phyloP scores from a whole-genome alignment of 1,140 invertebrate genomes.

The Goniozus legneri region DNA sequence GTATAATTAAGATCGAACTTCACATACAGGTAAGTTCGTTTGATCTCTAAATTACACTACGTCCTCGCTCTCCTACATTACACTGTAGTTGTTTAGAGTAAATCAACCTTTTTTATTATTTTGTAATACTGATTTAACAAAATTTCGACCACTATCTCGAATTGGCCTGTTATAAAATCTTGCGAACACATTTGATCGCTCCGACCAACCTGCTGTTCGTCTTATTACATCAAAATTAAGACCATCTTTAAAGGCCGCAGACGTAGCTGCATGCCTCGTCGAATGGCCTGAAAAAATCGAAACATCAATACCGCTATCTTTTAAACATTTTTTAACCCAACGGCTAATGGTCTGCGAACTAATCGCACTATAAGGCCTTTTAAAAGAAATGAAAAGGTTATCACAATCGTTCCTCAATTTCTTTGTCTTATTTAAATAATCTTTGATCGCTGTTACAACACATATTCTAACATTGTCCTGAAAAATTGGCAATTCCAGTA shows the following conservation, averaged over 20 bases:
- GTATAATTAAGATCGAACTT: not conserved
- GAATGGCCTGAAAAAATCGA: constrained; percentile 5
- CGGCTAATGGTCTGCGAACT: constrained; percentile 7
- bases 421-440: constrained; percentile 2
- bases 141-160: not conserved
- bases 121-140: not conserved
- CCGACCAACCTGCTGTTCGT: constrained; percentile 8
- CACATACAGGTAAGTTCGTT: not conserved
- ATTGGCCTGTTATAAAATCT: constrained; percentile 11
- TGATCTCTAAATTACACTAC: not conserved
- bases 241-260: constrained; percentile 3
- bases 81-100: not conserved
- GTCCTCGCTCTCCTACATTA: not conserved
- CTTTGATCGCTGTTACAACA: not conserved
- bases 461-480: constrained; percentile 3
- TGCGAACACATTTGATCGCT: constrained; percentile 1
- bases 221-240: constrained; percentile 5
- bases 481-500: constrained; percentile 10
- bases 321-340: constrained; percentile 5
- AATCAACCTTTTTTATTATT: not conserved
- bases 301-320: constrained; percentile 6
- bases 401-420: not conserved
- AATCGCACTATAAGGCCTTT: constrained; percentile 4
- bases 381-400: constrained; percentile 7
- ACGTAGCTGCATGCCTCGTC: constrained; percentile 9